A percentile compares a stretch with the other conserved stretches of the same genome.
Evolutionary conservation across 2,113 vertebrate species (phyloP).

Genomic region (Craseonycteris thonglongyai): DNA sequence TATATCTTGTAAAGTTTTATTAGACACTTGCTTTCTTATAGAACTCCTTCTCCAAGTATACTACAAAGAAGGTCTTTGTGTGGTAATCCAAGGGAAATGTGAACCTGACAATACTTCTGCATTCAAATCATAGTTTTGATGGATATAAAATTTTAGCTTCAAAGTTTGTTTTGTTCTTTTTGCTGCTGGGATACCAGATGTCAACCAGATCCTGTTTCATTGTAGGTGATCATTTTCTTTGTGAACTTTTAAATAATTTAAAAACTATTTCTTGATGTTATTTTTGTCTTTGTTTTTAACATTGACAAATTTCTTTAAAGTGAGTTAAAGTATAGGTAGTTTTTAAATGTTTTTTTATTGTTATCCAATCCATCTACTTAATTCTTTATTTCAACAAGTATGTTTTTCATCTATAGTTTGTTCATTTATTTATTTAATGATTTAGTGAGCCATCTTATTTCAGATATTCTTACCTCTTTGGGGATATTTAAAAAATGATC

Average conservation of each 20-base stretch:
- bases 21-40: background rate
- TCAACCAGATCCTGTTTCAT: background rate
- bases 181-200: background rate
- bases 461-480: background rate
- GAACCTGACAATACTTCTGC: background rate
- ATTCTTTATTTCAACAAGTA: background rate
- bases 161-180: background rate
- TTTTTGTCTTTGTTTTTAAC: background rate
- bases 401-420: background rate
- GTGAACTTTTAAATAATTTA: background rate
- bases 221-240: background rate
- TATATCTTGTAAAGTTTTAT: background rate
- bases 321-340: background rate
- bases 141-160: background rate
- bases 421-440: background rate
- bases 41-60: slow-evolving; percentile 18
- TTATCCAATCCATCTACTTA: background rate
- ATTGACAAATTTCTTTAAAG: background rate
- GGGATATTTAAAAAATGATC: background rate
- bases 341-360: background rate
- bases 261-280: background rate
- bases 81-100: background rate
- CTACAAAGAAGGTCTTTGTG: background rate
- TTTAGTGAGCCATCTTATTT: background rate
- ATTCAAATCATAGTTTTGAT: background rate